A percentile compares a stretch with the other conserved stretches of the same genome.
Conservation (phyloP, 2,888 invertebrate species). For the Pardosa pseudoannulata region DNA sequence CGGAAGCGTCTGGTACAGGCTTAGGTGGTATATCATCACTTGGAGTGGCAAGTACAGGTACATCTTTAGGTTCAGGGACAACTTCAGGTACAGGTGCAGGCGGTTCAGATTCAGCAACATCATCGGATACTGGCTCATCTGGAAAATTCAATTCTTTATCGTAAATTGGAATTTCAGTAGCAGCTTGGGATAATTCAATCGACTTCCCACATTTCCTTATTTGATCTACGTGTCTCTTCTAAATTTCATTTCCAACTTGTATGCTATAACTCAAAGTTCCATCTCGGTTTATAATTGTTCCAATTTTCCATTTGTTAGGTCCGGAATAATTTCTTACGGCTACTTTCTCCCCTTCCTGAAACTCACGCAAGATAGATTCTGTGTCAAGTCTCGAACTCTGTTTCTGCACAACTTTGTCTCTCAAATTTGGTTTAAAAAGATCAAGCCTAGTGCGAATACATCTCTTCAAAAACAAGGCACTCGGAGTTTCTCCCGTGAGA, state of each 20-base stretch:
- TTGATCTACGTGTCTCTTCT: conserved; percentile 42
- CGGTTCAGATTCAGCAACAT: conserved; percentile 38
- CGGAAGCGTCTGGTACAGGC: no score
- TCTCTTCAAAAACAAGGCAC: conserved; percentile 52
- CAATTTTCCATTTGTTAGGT: conserved; percentile 14
- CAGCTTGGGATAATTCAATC: conserved; percentile 34
- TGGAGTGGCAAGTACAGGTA: no score
- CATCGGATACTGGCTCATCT: conserved; percentile 34
- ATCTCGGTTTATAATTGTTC: conserved; percentile 9
- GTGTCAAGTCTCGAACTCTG: conserved; percentile 49
- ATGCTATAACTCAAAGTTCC: conserved; percentile 42
- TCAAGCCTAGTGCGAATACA: conserved; percentile 39
- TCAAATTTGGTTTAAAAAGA: conserved; percentile 42
- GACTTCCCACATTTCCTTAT: conserved; percentile 32
- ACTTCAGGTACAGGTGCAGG: conserved; percentile 36
- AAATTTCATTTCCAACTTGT: conserved; percentile 55
- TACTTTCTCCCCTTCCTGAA: conserved; percentile 53
- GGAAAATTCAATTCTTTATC: conserved; percentile 34
- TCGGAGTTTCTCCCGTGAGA: conserved; percentile 49
- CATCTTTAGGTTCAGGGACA: no score
- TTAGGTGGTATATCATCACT: no score
- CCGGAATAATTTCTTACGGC: conserved; percentile 51
- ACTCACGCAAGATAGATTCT: conserved; percentile 52
- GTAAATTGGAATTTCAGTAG: conserved; percentile 34
- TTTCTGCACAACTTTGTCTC: conserved; percentile 33